These are phyloP conservation scores for Ochropleura plecta DNA, from an alignment of 2,888 invertebrate species.

Conservation along the genomic window DNA sequence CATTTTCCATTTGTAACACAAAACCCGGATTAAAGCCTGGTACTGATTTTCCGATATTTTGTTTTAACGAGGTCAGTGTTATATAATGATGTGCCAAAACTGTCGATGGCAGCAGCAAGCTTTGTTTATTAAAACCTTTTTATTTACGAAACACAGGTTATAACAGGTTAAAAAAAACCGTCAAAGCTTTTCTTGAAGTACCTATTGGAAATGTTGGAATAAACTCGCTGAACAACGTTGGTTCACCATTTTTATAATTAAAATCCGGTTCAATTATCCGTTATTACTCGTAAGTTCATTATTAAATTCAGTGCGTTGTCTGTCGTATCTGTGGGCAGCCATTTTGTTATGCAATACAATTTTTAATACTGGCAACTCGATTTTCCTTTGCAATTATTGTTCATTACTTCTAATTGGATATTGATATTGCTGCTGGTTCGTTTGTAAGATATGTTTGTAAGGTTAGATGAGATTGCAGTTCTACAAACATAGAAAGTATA, in stretches of 20 bases:
- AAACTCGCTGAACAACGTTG: conserved; percentile 31
- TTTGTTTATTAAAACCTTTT: conserved; percentile 57
- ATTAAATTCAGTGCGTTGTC: conserved; percentile 37
- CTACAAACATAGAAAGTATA: not conserved
- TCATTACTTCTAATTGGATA: conserved; percentile 39
- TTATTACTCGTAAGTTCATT: conserved; percentile 51
- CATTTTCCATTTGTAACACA: conserved; percentile 53
- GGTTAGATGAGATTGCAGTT: not conserved
- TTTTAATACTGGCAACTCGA: conserved; percentile 27
- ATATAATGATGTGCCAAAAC: conserved; percentile 43
- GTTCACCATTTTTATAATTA: conserved; percentile 55
- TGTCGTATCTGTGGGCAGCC: not conserved
- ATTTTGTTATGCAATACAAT: conserved; percentile 41
- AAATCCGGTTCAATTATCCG: conserved; percentile 53
- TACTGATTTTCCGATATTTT: conserved; percentile 53
- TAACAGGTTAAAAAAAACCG: conserved; percentile 2
- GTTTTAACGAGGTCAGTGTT: conserved; percentile 32
- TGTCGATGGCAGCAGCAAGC: conserved; percentile 25
- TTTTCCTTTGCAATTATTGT: conserved; percentile 39
- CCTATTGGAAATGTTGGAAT: conserved; percentile 41
- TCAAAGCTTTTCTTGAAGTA: conserved; percentile 28
- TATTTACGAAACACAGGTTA: conserved; percentile 30
- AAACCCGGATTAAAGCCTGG: conserved; percentile 26
- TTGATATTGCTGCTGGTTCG: conserved; percentile 15
- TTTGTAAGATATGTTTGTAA: not conserved